These are phyloP conservation scores for Cottus gobio DNA, from an alignment of 2,113 vertebrate genomes.

Conservation along the genomic window DNA sequence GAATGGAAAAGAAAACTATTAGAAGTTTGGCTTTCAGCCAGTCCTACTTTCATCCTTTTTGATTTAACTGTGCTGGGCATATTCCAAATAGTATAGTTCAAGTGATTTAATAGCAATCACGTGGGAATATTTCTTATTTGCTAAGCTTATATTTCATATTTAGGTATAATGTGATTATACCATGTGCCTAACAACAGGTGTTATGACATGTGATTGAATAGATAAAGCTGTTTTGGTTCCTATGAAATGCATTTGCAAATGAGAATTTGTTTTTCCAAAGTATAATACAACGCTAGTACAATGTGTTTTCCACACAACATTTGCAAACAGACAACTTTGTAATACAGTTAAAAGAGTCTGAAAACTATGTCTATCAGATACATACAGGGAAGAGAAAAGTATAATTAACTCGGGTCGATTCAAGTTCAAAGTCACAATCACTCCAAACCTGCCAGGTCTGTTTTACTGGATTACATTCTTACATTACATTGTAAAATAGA, in stretches of 20 bases:
- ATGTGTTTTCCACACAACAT: no score
- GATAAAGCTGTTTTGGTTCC: neutral
- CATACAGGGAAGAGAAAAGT: neutral
- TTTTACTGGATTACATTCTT: neutral
- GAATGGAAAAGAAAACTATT: constrained; percentile 37
- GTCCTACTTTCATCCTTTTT: neutral
- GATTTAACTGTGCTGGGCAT: constrained; percentile 1
- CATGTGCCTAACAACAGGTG: neutral
- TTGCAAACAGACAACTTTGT: neutral
- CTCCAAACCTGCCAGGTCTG: neutral
- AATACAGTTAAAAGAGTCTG: neutral
- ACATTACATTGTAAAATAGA: neutral
- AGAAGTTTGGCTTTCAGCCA: constrained; percentile 18
- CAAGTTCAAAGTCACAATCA: neutral
- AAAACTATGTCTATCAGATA: neutral
- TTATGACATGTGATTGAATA: neutral
- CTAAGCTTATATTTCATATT: neutral
- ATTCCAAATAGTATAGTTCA: neutral
- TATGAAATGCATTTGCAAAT: neutral
- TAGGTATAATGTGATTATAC: neutral
- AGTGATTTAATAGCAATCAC: constrained; percentile 13
- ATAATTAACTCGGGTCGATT: neutral
- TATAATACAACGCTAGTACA: no score
- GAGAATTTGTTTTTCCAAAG: no score
- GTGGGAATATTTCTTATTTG: neutral